Evolutionary conservation across 1,140 invertebrate genomes (phyloP).

Genomic region (Anthonomus grandis): DNA sequence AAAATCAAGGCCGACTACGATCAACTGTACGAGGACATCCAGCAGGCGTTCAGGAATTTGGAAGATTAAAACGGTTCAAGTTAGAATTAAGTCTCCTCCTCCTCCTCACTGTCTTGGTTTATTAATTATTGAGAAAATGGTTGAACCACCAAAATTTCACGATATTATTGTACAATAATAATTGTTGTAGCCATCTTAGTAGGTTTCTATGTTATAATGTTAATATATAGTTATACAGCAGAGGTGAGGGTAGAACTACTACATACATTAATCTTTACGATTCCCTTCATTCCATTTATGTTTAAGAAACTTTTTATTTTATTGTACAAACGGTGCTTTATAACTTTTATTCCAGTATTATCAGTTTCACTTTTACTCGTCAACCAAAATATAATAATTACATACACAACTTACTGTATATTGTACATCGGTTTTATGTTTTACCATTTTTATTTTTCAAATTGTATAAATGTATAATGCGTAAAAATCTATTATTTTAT

Average conservation of each 20-base stretch:
- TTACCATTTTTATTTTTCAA: slow-evolving; percentile 28
- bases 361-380: slow-evolving; percentile 25
- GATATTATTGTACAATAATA: slow-evolving; percentile 35
- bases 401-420: slow-evolving; percentile 30
- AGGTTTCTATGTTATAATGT: slow-evolving; percentile 24
- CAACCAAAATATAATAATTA: slow-evolving; percentile 25
- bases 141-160: slow-evolving; percentile 20
- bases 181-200: slow-evolving; percentile 18
- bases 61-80: slow-evolving; percentile 76
- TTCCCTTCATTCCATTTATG: slow-evolving; percentile 39
- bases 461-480: slow-evolving; percentile 34
- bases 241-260: slow-evolving; percentile 37
- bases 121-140: slow-evolving; percentile 21
- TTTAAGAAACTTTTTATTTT: slow-evolving; percentile 30
- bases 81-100: slow-evolving; percentile 2
- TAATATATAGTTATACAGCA: slow-evolving; percentile 22
- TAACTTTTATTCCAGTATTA: slow-evolving; percentile 39
- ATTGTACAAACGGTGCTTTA: slow-evolving; percentile 29
- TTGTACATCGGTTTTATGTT: slow-evolving; percentile 34
- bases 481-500: slow-evolving; percentile 27
- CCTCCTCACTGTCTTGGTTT: slow-evolving; percentile 28
- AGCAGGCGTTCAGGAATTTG: slow-evolving; percentile 96
- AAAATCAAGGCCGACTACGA: slow-evolving; percentile 98
- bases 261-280: slow-evolving; percentile 23
- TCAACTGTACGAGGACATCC: slow-evolving; percentile 91